phyloP scores from a whole-genome alignment of 2,113 vertebrate species.

The Tachysurus vachellii region DNA sequence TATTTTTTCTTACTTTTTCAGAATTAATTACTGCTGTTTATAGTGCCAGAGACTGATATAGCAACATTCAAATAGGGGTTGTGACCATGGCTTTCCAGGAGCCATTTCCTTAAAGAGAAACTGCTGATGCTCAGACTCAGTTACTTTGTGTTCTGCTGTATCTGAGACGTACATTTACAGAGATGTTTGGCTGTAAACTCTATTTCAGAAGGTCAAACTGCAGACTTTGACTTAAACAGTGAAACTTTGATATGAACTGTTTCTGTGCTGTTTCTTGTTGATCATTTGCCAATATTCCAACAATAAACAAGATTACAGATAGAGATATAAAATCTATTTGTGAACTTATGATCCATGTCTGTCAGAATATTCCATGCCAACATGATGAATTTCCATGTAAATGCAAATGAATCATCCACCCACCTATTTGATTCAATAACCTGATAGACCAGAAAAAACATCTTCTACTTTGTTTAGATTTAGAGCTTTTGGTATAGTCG shows the following conservation, averaged over 20 bases:
- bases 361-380: not conserved
- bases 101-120: not conserved
- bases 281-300: slow-evolving; percentile 3
- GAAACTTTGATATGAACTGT: not conserved
- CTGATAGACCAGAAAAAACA: not conserved
- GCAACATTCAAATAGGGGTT: not conserved
- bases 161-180: not conserved
- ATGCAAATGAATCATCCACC: not conserved
- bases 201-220: not conserved
- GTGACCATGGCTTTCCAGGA: not conserved
- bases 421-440: not conserved
- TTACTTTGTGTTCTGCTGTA: not conserved
- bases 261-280: not conserved
- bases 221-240: not conserved
- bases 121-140: slow-evolving; percentile 3
- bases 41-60: slow-evolving; percentile 2
- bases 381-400: not conserved
- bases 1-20: slow-evolving; percentile 10
- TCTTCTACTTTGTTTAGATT: not conserved
- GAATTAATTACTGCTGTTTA: slow-evolving; percentile 6
- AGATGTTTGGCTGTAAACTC: not conserved
- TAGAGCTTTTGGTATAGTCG: not conserved
- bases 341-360: not conserved
- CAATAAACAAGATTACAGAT: slow-evolving; percentile 8
- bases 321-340: not conserved